phyloP scores from a whole-genome alignment of 1,140 invertebrate genomes.

The Physella acuta region DNA sequence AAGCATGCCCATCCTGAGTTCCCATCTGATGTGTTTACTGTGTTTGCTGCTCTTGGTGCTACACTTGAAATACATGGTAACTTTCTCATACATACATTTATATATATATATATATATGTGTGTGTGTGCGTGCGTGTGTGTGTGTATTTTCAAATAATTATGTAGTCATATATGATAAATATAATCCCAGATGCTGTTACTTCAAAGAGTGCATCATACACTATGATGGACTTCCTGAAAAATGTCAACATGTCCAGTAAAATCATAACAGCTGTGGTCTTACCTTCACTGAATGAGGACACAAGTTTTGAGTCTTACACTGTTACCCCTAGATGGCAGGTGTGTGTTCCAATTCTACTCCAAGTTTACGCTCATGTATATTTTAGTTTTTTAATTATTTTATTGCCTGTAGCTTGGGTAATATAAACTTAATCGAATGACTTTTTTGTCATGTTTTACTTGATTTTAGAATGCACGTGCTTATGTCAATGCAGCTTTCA shows the following conservation, averaged over 20 bases:
- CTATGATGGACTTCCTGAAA: slow-evolving; percentile 63
- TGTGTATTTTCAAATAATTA: not conserved
- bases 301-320: slow-evolving; percentile 57
- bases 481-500: too few species aligned
- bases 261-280: slow-evolving; percentile 66
- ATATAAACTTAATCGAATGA: too few species aligned
- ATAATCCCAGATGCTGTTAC: not conserved
- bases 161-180: not conserved
- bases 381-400: too few species aligned
- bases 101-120: too few species aligned
- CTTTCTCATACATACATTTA: not conserved
- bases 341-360: too few species aligned
- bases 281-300: slow-evolving; percentile 59
- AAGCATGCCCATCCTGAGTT: slow-evolving; percentile 73
- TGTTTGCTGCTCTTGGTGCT: slow-evolving; percentile 71
- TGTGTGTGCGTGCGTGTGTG: not conserved
- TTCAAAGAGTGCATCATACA: slow-evolving; percentile 9
- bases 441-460: too few species aligned
- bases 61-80: slow-evolving; percentile 63
- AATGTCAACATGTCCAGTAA: slow-evolving; percentile 68
- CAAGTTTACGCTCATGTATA: too few species aligned
- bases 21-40: slow-evolving; percentile 75
- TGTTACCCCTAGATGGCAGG: slow-evolving; percentile 58
- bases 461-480: too few species aligned
- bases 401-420: too few species aligned